Evolutionary conservation across 2,113 vertebrate species (phyloP).

Genomic region (Salvator merianae): DNA sequence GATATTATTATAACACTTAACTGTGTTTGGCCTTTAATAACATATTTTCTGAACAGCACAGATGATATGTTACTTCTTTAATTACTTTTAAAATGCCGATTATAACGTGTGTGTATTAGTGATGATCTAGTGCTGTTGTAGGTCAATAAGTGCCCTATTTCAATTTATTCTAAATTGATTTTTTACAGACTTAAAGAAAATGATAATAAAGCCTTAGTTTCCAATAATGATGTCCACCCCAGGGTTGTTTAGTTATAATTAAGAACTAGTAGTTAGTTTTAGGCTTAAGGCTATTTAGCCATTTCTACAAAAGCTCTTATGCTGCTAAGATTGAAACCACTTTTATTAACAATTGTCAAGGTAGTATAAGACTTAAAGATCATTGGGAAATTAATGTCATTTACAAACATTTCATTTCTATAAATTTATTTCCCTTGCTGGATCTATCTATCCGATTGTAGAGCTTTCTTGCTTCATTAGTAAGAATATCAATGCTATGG

Average conservation of each 20-base stretch:
- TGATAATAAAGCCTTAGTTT: constrained; percentile 14
- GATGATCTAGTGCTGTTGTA: constrained; percentile 23
- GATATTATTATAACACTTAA: background rate
- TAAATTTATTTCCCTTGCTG: constrained; percentile 2
- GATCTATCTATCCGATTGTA: background rate
- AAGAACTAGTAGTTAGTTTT: constrained; percentile 7
- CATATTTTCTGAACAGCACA: constrained; percentile 20
- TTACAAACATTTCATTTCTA: background rate
- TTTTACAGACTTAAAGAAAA: constrained; percentile 23
- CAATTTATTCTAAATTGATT: constrained; percentile 37
- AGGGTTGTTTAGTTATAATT: constrained; percentile 28
- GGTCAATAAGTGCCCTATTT: constrained; percentile 27
- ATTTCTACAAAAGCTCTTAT: background rate
- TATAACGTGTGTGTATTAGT: constrained; percentile 22
- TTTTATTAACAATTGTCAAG: constrained; percentile 8
- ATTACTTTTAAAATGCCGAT: constrained; percentile 33
- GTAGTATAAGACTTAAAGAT: constrained; percentile 1
- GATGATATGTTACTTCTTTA: constrained; percentile 28
- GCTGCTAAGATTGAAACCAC: background rate
- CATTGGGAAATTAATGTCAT: background rate
- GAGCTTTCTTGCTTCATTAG: background rate
- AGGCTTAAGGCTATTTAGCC: background rate
- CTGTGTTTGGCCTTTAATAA: constrained; percentile 12
- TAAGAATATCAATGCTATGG: background rate
- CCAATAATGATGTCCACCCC: constrained; percentile 13